Conservation (phyloP, 2,113 vertebrate genomes). For the Harpagus bidentatus region DNA sequence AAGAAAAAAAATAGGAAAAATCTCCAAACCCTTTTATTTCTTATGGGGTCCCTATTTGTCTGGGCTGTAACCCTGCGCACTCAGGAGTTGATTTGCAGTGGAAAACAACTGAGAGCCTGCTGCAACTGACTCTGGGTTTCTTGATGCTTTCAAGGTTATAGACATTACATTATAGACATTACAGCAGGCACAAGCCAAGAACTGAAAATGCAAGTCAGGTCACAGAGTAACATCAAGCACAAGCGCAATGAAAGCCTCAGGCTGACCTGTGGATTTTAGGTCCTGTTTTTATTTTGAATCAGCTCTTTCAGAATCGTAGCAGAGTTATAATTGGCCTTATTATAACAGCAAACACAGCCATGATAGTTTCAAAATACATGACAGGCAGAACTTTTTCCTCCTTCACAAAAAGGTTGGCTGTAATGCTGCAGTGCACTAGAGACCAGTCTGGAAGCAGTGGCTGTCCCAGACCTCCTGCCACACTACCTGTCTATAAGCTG, state of each 20-base stretch:
- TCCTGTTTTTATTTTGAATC: not conserved
- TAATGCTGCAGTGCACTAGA: not conserved
- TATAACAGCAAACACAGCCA: not conserved
- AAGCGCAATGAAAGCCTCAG: not conserved
- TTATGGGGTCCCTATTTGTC: not conserved
- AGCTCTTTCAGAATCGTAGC: not conserved
- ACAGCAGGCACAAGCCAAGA: not conserved
- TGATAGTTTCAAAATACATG: not conserved
- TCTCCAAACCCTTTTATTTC: not conserved
- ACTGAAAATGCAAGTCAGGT: not conserved
- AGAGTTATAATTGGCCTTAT: not conserved
- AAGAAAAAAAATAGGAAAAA: not conserved
- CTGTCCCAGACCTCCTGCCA: not conserved
- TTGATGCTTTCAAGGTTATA: not conserved
- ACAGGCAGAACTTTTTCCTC: not conserved
- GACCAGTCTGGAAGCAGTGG: not conserved
- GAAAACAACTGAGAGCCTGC: not conserved
- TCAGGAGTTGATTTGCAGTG: not conserved
- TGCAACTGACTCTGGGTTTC: not conserved
- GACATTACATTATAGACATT: not conserved
- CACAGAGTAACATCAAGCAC: not conserved
- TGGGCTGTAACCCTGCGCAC: not conserved
- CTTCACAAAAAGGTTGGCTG: not conserved
- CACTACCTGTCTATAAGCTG: not conserved
- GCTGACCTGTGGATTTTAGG: not conserved